Base-by-base conservation (phyloP, 2,797 vertebrate species). In the Mareca strepera region DNA sequence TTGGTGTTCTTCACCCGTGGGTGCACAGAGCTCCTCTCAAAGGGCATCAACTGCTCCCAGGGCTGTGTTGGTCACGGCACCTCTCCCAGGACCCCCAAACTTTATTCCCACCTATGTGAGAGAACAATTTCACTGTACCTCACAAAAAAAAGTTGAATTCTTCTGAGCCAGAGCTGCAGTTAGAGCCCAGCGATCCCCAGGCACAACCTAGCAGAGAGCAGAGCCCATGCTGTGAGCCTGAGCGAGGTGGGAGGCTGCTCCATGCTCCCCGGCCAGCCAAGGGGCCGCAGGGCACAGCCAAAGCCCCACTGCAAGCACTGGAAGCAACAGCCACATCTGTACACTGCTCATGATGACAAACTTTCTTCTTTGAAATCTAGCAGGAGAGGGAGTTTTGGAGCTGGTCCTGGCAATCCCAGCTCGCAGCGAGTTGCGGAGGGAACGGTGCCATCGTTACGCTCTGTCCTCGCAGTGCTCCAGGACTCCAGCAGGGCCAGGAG, bases 281-380 rank as follows among this genome's bases (percentile, higher is more conserved):
- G 50, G 72, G 44, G 43, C 3, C 17, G 1, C 0, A 1, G 17
- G 5, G 73, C 60, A 7, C 22, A 4, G 8, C 59, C 7, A 1
- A 21, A 2, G 1, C 17, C 15, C 26, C 23, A 1, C 62, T 1
- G 6, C 23, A 5, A 25, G 31, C 82, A 14, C 14, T 2, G 1
- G 35, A 11, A 43, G 73, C 67, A 35, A 5, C 35, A 16, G 1
- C 1, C 0, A 2, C 1, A 0, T 8, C 39, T 17, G 67, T 16
- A 1, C 66, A 5, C 2, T 33, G 1, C 76, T 7, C 0, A 0
- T 44, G 11, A 15, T 0, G 9, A 2, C n/a, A 73, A 82, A 77
- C 63, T 79, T 55, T 5, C 37, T 9, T 69, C 74, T 60, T 17
- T 29, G 28, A 11, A 73, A 52, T 11, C 64, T 17, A 0, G 0